Evolutionary conservation across 2,113 vertebrate species (phyloP).

Genomic region (Felis chaus): DNA sequence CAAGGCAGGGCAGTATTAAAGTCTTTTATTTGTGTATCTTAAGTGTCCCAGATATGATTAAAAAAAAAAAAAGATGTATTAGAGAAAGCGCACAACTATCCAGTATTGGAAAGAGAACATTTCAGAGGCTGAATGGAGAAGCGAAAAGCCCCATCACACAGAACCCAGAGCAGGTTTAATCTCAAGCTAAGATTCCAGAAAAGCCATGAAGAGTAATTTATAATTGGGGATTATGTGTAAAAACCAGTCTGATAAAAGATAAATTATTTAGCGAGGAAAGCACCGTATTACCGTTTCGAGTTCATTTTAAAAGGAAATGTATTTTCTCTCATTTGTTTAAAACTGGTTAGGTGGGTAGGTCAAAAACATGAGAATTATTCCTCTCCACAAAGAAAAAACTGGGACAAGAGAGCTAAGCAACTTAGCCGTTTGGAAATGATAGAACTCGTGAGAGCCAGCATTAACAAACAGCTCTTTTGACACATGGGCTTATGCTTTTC

Average conservation of each 20-base stretch:
- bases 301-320: neutral
- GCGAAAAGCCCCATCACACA: neutral
- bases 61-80: neutral
- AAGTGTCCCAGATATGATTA: neutral
- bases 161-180: neutral
- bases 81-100: neutral
- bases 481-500: slow-evolving; percentile 6
- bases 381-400: neutral
- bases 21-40: neutral
- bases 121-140: neutral
- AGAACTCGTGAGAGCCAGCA: slow-evolving; percentile 30
- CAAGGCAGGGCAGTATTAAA: neutral
- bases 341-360: neutral
- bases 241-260: neutral
- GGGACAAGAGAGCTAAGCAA: neutral
- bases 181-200: neutral
- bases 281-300: neutral
- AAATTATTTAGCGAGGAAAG: neutral
- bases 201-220: neutral
- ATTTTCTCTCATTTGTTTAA: slow-evolving; percentile 23
- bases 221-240: neutral
- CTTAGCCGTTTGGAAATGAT: slow-evolving; percentile 34
- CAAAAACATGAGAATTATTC: slow-evolving; percentile 4
- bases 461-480: slow-evolving; percentile 42
- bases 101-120: neutral